Evolutionary conservation across 2,888 invertebrate species (phyloP).

Genomic region (Dasypogon diadema): DNA sequence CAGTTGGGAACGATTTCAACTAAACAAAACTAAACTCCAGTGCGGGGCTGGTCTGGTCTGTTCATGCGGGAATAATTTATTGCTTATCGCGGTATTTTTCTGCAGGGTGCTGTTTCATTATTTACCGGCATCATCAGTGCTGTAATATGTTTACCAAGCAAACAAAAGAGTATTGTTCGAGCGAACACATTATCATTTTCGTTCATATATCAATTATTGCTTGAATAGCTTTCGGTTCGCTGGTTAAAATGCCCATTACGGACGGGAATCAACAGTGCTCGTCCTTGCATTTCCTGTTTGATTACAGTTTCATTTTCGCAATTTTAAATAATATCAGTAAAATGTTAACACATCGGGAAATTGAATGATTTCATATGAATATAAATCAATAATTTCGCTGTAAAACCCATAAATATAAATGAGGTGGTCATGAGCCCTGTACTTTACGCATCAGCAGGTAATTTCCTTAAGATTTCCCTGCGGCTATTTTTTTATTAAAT

Average conservation of each 20-base stretch:
- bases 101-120: conserved; percentile 9
- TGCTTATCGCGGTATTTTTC: conserved; percentile 10
- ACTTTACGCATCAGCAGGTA: too few relatives aligned
- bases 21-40: too few relatives aligned
- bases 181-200: conserved; percentile 35
- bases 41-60: neutral
- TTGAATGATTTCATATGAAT: neutral
- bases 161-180: conserved; percentile 14
- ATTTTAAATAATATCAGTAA: conserved; percentile 18
- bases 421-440: too few relatives aligned
- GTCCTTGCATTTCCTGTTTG: neutral
- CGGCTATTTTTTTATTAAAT: too few relatives aligned
- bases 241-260: conserved; percentile 18
- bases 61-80: conserved; percentile 18
- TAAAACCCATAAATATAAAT: too few relatives aligned
- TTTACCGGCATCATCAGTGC: conserved; percentile 4
- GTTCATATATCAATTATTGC: conserved; percentile 29
- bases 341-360: conserved; percentile 16
- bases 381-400: too few relatives aligned
- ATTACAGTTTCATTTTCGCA: conserved; percentile 11
- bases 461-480: too few relatives aligned
- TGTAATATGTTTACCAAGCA: conserved; percentile 34
- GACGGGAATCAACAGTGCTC: neutral
- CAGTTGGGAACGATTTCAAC: too few relatives aligned
- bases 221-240: conserved; percentile 25